Base-by-base conservation (phyloP, 92 coral and sea anemone genomes). In the Porites lobata region DNA sequence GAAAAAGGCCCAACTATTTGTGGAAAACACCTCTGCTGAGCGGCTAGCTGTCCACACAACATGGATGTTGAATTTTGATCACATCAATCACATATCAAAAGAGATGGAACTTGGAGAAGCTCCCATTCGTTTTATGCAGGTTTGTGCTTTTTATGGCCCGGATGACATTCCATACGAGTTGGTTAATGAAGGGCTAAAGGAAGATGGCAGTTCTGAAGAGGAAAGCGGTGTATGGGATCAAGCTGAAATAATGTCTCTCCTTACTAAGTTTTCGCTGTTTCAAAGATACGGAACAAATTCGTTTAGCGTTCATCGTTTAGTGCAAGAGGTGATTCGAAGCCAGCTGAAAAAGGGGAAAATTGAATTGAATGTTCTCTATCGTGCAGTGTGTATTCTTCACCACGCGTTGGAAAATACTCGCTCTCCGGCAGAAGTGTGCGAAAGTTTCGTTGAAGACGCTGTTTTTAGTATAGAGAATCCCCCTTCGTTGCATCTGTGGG, bases 221-320 rank as follows among this genome's bases (percentile, higher is more conserved):
- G 86, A 61, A 21, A 21, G 22, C 22, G 22, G 54, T 32, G 72
- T 1, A 85, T 83, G 64, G 19, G 68, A 83, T 56, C 86, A 66
- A 51, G 81, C 76, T 12, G 96, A 94, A 64, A 83, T 93, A 24
- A 65, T 94, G 43, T 79, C 90, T 12, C 85, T 96, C 6, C 81
- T 96, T 77, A 95, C 99, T 4, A 90, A 91, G 77, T 96, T 96
- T 78, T 96, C 99, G 19, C 89, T 96, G 11, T 96, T 96, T 83
- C 96, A 94, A 57, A 78, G 85, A 43, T 82, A 79, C 47, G 76
- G 88, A 32, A 88, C 76, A 22, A 65, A 79, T 63, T 96, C 96
- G 32, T 80, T 85, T 68, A 87, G 96, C 65, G 96, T 96, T 64
- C 98, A 96, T 53, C 93, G 99, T 18, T 85, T 96, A 29, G 99